Conservation (phyloP, 2,888 invertebrate species). For the Erebia palarica region DNA sequence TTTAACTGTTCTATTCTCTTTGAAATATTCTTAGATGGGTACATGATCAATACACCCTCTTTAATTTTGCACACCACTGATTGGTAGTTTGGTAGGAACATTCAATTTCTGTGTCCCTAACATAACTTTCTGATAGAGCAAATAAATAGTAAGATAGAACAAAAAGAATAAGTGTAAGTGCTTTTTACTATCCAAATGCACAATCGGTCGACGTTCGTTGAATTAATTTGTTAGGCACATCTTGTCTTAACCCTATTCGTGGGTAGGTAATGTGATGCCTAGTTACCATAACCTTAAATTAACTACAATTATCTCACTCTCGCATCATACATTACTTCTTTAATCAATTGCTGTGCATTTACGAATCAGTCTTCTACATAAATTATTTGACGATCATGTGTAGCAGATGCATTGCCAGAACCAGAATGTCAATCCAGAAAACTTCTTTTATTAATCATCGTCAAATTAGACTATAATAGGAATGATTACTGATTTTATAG, state of each 20-base stretch:
- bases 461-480: no score
- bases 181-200: background rate
- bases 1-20: background rate
- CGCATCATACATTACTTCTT: conserved; percentile 42
- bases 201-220: background rate
- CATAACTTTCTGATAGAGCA: background rate
- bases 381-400: conserved; percentile 52
- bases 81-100: background rate
- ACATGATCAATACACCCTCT: background rate
- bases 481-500: no score
- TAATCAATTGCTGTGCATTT: conserved; percentile 51
- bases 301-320: conserved; percentile 50
- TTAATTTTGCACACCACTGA: background rate
- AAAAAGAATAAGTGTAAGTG: background rate
- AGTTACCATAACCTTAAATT: conserved; percentile 29
- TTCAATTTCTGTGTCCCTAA: background rate
- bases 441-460: no score
- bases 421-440: background rate
- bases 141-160: background rate
- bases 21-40: background rate
- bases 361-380: conserved; percentile 67
- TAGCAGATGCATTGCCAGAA: conserved; percentile 13
- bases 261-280: conserved; percentile 30
- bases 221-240: conserved; percentile 25
- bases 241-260: conserved; percentile 27